Conservation (phyloP, 2,797 vertebrate genomes). For the Aselliscus stoliczkanus region DNA sequence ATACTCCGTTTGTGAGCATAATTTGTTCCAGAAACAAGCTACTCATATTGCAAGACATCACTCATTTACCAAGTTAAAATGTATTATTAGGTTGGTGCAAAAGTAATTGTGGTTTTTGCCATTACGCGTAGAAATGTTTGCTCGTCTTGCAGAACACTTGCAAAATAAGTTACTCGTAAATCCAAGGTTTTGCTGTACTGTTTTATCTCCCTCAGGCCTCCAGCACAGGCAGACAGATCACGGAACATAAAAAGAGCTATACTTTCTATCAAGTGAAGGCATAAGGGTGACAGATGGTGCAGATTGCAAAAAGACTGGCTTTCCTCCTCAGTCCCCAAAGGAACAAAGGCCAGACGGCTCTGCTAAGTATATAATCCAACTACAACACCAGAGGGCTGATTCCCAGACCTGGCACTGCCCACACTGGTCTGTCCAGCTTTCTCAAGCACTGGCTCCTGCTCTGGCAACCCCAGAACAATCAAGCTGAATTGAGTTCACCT, state of each 20-base stretch:
- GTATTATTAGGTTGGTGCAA: too few species aligned
- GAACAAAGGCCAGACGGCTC: not conserved
- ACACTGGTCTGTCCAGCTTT: not conserved
- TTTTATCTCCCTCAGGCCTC: not conserved
- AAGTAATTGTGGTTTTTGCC: too few species aligned
- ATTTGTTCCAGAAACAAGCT: too few species aligned
- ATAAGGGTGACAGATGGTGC: not conserved
- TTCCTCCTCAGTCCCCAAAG: not conserved
- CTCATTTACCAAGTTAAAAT: too few species aligned
- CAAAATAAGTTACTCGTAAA: too few species aligned
- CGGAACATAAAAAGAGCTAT: constrained; percentile 8
- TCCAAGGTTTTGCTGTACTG: too few species aligned
- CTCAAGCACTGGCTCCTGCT: not conserved
- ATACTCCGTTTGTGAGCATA: not conserved
- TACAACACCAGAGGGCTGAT: not conserved
- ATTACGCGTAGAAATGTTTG: too few species aligned
- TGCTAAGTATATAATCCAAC: not conserved
- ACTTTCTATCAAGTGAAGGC: constrained; percentile 24
- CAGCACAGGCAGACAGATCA: not conserved
- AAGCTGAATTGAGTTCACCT: not conserved
- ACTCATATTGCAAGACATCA: too few species aligned
- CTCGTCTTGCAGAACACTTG: too few species aligned
- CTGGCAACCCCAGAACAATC: not conserved
- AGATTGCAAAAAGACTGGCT: constrained; percentile 1
- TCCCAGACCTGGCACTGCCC: not conserved